Evolutionary conservation across 2,113 vertebrate species (phyloP), one percentile per base, ranked within the genome.

Genomic region (Tonatia bakeri): DNA sequence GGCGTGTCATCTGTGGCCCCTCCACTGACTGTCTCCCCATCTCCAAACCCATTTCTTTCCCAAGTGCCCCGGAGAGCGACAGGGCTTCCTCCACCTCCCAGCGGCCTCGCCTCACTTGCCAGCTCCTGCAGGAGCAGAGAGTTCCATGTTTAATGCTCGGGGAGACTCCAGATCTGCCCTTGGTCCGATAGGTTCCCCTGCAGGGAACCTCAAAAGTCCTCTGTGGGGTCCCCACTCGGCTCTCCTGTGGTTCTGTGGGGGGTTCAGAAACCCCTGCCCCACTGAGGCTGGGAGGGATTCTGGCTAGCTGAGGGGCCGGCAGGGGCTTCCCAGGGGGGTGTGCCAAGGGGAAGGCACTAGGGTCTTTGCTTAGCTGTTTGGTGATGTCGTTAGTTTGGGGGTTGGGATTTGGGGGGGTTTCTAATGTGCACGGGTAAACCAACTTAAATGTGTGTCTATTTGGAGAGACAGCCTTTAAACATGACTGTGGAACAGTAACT

Each of bases 21-120:
- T 2, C 24, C 1, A 0, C 7, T 22, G 20, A 0, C 5, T 61
- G 59, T 7, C 31, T 64, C 26, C 4, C 4, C 17, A 19, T 6
- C 22, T 36, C 40, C 22, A 31, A 47, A 50, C 24, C 76, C 1
- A 0, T 5, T 19, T 38, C 16, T 50, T 47, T 43, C 36, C 47
- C 26, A 17, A 45, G n/a, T 12, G 22, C 11, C 64, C 20, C 24
- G 2, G 9, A 24, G 16, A 22, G 13, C 2, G 7, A 20, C 16
- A 2, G 24, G 12, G 13, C 45, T 16, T 75, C 33, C 61, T 50
- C 79, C 4, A 31, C 15, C 28, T 36, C 72, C 43, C 47, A 4
- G 0, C 7, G 2, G 10, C 43, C n/a, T 16, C 15, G 5, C n/a
- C 52, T 19, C 7, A 2, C 26, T 19, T 26, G 28, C 45, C 26